phyloP scores from a whole-genome alignment of 1,140 invertebrate species.

The Pogonognathellus flavescens region DNA sequence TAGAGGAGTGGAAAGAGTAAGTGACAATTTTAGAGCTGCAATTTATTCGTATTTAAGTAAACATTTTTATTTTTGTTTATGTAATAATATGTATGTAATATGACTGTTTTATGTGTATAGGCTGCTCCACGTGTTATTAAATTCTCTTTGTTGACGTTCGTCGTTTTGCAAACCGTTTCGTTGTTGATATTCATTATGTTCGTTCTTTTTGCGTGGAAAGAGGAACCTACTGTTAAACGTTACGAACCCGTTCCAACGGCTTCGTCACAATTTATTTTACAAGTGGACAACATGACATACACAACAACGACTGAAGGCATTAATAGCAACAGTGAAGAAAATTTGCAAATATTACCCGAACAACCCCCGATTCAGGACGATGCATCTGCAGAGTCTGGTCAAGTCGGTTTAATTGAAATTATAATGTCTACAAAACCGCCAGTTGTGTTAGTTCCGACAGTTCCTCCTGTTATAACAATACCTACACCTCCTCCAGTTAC shows the following conservation, averaged over 20 bases:
- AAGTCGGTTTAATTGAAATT: neutral
- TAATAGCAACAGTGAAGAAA: neutral
- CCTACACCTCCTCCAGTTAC: neutral
- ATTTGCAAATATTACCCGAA: neutral
- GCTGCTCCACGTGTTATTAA: conserved; percentile 21
- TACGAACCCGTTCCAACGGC: neutral
- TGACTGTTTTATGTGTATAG: neutral
- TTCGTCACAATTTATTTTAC: neutral
- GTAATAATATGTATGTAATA: too few relatives aligned
- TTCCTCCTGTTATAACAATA: neutral
- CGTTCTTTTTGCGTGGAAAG: conserved; percentile 15
- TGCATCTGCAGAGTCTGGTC: neutral
- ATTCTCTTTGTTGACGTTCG: neutral
- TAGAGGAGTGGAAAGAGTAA: conserved; percentile 57
- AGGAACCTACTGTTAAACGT: neutral
- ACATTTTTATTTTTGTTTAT: too few relatives aligned
- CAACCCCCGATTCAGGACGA: neutral
- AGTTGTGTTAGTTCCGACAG: neutral
- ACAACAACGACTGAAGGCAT: neutral
- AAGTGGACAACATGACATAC: conserved; percentile 16
- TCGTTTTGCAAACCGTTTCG: conserved; percentile 16
- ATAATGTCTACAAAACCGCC: neutral
- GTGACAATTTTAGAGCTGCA: neutral
- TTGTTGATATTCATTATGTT: conserved; percentile 10
- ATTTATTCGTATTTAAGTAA: too few relatives aligned